Conservation (phyloP, 2,888 invertebrate genomes). For the Lasioglossum villosulum region DNA sequence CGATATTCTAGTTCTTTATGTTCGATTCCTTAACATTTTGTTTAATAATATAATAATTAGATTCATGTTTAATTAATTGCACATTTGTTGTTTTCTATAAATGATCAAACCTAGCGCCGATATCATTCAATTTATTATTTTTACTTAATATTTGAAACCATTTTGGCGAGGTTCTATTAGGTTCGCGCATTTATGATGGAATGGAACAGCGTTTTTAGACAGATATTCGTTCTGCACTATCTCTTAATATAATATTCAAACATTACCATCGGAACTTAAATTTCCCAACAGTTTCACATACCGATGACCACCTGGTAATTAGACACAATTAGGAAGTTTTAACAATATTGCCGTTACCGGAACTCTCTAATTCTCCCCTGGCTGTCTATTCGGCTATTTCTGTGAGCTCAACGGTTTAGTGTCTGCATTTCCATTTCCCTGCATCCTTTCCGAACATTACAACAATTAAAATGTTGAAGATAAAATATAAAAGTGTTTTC, state of each 20-base stretch:
- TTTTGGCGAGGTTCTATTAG: not conserved
- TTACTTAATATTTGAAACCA: not conserved
- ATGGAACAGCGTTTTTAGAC: not conserved
- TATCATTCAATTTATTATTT: too few species aligned
- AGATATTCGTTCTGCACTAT: not conserved
- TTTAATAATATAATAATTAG: too few species aligned
- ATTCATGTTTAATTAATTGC: too few species aligned
- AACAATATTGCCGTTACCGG: not conserved
- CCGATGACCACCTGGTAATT: not conserved
- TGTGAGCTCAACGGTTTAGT: not conserved
- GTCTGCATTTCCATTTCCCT: not conserved
- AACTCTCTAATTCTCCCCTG: conserved; percentile 12
- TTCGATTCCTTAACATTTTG: too few species aligned
- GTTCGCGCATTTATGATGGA: not conserved
- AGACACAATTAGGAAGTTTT: conserved; percentile 7
- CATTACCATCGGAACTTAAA: not conserved
- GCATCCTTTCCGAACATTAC: not conserved
- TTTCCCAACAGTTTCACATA: not conserved
- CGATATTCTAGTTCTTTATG: not conserved
- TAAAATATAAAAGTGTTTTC: not conserved
- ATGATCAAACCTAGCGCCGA: too few species aligned
- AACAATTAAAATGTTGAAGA: not conserved
- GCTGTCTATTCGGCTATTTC: not conserved
- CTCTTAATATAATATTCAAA: conserved; percentile 8
- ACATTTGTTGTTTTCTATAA: too few species aligned